Evolutionary conservation across 2,113 vertebrate genomes (phyloP).

Genomic region (Grallaria varia): DNA sequence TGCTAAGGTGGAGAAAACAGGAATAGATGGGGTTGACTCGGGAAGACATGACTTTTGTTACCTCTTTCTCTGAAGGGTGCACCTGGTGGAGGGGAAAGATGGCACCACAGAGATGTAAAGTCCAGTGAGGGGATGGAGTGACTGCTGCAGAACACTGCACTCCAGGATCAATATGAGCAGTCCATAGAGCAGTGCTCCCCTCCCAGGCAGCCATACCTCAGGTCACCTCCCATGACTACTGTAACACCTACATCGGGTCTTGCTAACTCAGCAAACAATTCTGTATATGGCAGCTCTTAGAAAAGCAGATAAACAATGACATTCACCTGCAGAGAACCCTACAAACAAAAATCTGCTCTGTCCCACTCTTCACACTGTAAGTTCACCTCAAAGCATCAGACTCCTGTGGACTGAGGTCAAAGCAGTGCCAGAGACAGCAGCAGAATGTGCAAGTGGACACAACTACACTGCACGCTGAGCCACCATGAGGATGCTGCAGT

Average conservation of each 20-base stretch:
- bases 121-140: background rate
- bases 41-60: background rate
- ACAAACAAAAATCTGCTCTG: conserved; percentile 11
- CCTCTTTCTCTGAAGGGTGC: background rate
- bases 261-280: background rate
- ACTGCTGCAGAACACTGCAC: fast-evolving
- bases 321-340: background rate
- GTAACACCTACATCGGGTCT: background rate
- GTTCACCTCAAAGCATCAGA: background rate
- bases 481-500: background rate
- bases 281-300: background rate
- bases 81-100: background rate
- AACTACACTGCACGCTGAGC: background rate
- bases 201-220: background rate
- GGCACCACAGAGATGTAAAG: background rate
- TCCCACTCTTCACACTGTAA: background rate
- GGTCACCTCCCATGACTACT: background rate
- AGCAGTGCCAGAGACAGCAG: background rate
- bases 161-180: background rate
- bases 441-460: background rate
- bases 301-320: background rate
- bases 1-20: background rate
- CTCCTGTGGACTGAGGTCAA: background rate
- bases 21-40: background rate
- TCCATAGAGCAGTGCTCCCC: background rate